These are phyloP conservation scores for Ips nitidus DNA, from an alignment of 1,140 invertebrate genomes.

Conservation along the genomic window DNA sequence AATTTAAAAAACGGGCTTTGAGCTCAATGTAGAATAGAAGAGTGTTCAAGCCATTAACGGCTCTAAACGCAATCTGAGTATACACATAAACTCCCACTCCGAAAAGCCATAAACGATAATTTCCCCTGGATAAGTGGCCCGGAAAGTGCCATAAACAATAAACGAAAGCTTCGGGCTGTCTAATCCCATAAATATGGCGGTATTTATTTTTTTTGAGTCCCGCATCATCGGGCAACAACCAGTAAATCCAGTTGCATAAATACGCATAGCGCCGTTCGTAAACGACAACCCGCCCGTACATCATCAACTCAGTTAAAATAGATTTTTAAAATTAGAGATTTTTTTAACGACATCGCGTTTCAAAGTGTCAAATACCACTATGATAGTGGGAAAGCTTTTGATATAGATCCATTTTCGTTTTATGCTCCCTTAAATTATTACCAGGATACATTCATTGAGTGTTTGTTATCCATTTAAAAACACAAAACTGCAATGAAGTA, in stretches of 20 bases:
- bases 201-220: constrained; percentile 23
- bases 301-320: background rate
- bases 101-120: constrained; percentile 10
- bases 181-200: constrained; percentile 13
- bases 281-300: constrained; percentile 10
- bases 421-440: too few relatives aligned
- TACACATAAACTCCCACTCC: background rate
- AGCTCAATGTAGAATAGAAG: too few relatives aligned
- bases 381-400: too few relatives aligned
- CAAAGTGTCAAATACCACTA: too few relatives aligned
- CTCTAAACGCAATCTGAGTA: background rate
- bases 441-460: too few relatives aligned
- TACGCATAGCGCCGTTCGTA: constrained; percentile 21
- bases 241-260: constrained; percentile 27
- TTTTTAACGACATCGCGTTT: background rate
- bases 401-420: too few relatives aligned
- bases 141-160: constrained; percentile 17
- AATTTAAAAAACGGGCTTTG: too few relatives aligned
- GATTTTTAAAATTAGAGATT: constrained; percentile 5
- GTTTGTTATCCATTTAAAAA: too few relatives aligned
- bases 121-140: constrained; percentile 19
- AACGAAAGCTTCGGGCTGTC: constrained; percentile 1
- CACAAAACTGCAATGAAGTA: too few relatives aligned
- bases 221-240: constrained; percentile 22
- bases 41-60: too few relatives aligned